Conservation (phyloP, 2,888 invertebrate genomes). For the Synanthedon andrenaeformis region DNA sequence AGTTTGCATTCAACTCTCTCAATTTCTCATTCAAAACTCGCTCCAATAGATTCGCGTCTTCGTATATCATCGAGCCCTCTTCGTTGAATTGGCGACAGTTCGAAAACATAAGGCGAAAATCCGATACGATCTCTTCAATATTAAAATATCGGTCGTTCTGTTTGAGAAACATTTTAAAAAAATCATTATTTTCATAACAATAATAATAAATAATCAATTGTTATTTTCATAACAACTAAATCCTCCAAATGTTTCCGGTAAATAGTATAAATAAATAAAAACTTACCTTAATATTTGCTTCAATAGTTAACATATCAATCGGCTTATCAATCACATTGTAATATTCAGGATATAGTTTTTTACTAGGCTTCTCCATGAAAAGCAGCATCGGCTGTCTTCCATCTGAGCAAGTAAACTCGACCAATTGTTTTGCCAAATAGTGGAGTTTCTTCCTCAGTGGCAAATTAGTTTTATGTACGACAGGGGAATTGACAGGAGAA, state of each 20-base stretch:
- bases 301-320: constrained; percentile 95
- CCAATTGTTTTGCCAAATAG: constrained; percentile 76
- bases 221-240: neutral
- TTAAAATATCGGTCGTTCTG: constrained; percentile 81
- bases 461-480: constrained; percentile 50
- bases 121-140: constrained; percentile 87
- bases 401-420: constrained; percentile 69
- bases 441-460: constrained; percentile 85
- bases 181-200: too few relatives aligned
- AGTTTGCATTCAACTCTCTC: constrained; percentile 75
- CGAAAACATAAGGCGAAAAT: constrained; percentile 94
- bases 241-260: neutral
- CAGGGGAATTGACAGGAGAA: constrained; percentile 22
- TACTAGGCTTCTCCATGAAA: constrained; percentile 97
- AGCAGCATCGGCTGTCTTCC: constrained; percentile 89
- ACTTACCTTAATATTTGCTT: constrained; percentile 83
- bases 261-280: constrained; percentile 4
- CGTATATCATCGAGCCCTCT: constrained; percentile 92
- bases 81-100: constrained; percentile 98
- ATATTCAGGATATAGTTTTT: constrained; percentile 94
- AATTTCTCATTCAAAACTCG: constrained; percentile 85
- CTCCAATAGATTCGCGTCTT: constrained; percentile 92
- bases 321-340: constrained; percentile 94
- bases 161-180: constrained; percentile 4
- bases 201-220: too few relatives aligned